Evolutionary conservation across 2,113 vertebrate genomes (phyloP).

Genomic region (Noctilio leporinus): DNA sequence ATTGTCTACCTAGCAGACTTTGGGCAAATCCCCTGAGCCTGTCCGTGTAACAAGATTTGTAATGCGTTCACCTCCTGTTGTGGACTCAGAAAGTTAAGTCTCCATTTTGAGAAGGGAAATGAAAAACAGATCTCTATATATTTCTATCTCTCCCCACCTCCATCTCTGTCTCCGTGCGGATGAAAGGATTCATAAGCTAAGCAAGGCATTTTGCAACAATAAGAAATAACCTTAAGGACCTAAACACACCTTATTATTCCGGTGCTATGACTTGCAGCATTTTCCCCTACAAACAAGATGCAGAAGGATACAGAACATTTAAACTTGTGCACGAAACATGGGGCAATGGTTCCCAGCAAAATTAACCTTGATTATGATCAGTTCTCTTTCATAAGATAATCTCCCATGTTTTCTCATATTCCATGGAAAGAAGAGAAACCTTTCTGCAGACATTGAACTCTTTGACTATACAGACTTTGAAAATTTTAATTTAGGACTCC

Average conservation of each 20-base stretch:
- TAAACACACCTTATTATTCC: background rate
- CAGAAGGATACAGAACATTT: background rate
- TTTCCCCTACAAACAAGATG: background rate
- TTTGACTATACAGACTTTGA: background rate
- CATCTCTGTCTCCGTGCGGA: background rate
- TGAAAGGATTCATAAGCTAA: slow-evolving; percentile 4
- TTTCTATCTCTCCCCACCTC: background rate
- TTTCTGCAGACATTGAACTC: background rate
- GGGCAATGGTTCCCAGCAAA: background rate
- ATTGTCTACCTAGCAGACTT: slow-evolving; percentile 18
- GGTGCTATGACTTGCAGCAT: background rate
- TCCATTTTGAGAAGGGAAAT: background rate
- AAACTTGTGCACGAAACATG: slow-evolving; percentile 17
- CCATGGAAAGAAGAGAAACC: background rate
- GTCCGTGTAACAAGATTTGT: slow-evolving; percentile 1
- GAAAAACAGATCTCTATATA: background rate
- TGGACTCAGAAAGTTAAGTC: background rate
- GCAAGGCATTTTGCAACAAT: background rate
- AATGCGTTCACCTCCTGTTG: background rate
- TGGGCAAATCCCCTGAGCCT: slow-evolving; percentile 3
- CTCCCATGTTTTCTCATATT: background rate
- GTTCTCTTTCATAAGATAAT: background rate
- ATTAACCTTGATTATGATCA: background rate
- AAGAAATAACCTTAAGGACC: background rate
- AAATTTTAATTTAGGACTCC: background rate